Percentiles rank a stretch among this genome's conserved stretches.
Conservation (phyloP, 2,888 invertebrate genomes). For the Coecobrya sp. region DNA sequence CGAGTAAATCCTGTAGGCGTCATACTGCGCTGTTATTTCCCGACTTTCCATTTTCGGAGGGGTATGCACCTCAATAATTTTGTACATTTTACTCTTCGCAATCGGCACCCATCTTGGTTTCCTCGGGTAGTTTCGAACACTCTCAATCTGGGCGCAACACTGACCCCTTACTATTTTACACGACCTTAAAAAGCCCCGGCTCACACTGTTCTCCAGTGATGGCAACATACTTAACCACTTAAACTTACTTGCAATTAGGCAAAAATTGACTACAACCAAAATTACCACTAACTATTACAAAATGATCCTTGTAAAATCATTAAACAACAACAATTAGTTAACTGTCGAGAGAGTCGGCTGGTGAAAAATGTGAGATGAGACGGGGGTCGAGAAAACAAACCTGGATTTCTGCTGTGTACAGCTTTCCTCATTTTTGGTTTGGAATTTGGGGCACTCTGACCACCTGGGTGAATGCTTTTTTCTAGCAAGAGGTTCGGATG, state of each 20-base stretch:
- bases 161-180: background rate
- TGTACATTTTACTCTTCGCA: slow-evolving; percentile 93
- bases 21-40: slow-evolving; percentile 91
- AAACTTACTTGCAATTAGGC: no score
- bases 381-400: no score
- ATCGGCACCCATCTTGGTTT: slow-evolving; percentile 94
- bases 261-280: no score
- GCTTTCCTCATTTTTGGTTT: background rate
- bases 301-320: no score
- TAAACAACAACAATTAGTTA: no score
- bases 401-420: background rate
- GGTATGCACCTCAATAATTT: slow-evolving; percentile 90
- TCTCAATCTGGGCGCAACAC: slow-evolving; percentile 56
- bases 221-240: background rate
- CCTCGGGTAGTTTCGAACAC: slow-evolving; percentile 87
- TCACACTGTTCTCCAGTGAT: background rate
- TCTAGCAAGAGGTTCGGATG: background rate
- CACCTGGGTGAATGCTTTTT: background rate
- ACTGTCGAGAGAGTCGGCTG: background rate
- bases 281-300: no score
- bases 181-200: background rate
- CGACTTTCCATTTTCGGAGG: slow-evolving; percentile 90
- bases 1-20: slow-evolving; percentile 91
- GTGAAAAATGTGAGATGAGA: no score
- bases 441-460: background rate